phyloP scores from a whole-genome alignment of 2,113 vertebrate genomes.

The Mellivora capensis region DNA sequence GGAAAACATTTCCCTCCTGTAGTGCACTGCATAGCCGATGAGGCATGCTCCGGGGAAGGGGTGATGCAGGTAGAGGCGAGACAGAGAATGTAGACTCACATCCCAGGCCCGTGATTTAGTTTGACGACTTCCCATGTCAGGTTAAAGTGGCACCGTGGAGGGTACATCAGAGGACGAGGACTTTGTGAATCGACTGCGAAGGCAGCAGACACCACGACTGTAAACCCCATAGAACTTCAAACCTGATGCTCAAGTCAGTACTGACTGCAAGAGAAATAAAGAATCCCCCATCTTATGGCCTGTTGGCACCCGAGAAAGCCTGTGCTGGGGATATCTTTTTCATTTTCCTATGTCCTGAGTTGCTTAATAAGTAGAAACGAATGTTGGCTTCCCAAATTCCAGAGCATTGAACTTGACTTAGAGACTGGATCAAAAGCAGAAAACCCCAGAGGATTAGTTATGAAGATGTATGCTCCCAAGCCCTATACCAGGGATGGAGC shows the following conservation, averaged over 20 bases:
- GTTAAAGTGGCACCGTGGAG: background rate
- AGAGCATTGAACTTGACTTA: slow-evolving; percentile 1
- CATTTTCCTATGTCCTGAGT: background rate
- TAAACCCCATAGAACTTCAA: background rate
- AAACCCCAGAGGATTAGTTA: slow-evolving; percentile 13
- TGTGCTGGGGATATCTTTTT: background rate
- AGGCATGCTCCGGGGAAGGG: background rate
- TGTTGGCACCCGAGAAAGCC: background rate
- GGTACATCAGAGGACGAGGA: background rate
- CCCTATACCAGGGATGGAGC: background rate
- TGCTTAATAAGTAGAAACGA: slow-evolving; percentile 36
- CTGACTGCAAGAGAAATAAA: background rate
- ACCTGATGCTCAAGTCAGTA: background rate
- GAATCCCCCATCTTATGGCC: background rate
- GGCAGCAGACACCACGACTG: background rate
- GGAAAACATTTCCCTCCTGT: background rate
- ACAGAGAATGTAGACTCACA: background rate
- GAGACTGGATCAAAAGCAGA: slow-evolving; percentile 34
- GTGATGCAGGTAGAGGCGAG: background rate
- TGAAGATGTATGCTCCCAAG: background rate
- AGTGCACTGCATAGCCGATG: background rate
- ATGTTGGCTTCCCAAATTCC: background rate
- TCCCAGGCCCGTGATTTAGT: background rate
- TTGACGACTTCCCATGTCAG: background rate
- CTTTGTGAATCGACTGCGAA: background rate